phyloP scores from a whole-genome alignment of 2,888 invertebrate species.

The Pomacea canaliculata region DNA sequence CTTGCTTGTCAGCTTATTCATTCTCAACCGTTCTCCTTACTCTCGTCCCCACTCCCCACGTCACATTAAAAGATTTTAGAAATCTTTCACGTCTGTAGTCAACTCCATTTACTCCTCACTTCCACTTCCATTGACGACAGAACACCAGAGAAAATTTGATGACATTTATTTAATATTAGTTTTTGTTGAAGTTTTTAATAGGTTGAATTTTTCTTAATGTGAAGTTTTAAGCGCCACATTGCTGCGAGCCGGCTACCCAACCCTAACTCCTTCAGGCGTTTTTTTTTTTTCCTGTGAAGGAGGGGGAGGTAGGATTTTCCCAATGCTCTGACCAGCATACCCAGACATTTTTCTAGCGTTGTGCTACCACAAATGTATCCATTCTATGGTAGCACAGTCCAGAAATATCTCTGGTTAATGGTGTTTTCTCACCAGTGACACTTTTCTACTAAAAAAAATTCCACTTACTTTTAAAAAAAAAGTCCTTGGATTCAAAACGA shows the following conservation, averaged over 20 bases:
- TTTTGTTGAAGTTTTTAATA: too few relatives aligned
- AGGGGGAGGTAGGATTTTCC: slow-evolving; percentile 22
- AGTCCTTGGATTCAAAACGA: too few relatives aligned
- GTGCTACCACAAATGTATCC: neutral
- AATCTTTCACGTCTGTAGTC: too few relatives aligned
- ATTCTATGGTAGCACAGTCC: neutral
- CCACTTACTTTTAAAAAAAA: neutral
- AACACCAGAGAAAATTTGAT: neutral
- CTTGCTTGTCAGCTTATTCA: too few relatives aligned
- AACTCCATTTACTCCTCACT: too few relatives aligned
- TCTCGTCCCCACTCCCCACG: too few relatives aligned
- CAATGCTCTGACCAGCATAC: slow-evolving; percentile 16
- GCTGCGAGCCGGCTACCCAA: slow-evolving; percentile 22
- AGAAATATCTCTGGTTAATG: neutral
- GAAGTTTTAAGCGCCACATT: too few relatives aligned
- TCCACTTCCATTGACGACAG: neutral
- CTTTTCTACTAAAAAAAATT: neutral
- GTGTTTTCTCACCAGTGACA: slow-evolving; percentile 12
- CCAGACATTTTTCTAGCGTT: neutral
- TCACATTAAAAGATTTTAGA: too few relatives aligned
- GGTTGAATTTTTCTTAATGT: neutral
- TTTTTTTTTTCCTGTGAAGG: neutral
- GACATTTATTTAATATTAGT: neutral
- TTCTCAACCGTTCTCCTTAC: too few relatives aligned
- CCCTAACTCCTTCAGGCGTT: slow-evolving; percentile 12